These are phyloP conservation scores for Neosilurus mollespiculum DNA, from an alignment of 2,797 vertebrate species.

Conservation along the genomic window DNA sequence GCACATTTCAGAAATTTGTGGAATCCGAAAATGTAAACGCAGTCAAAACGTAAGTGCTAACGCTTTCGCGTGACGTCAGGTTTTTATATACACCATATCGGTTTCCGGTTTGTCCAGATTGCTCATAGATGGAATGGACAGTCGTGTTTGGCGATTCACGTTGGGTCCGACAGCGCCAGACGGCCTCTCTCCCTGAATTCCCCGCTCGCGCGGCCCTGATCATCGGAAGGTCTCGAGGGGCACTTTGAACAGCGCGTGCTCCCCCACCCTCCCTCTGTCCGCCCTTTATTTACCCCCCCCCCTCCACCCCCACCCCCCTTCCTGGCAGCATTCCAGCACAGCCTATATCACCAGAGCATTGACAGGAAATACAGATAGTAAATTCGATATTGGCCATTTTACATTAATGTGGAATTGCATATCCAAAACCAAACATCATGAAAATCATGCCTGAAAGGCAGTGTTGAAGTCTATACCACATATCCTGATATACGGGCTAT, in stretches of 20 bases:
- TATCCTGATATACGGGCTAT: not conserved
- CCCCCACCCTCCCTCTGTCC: slow-evolving; percentile 60
- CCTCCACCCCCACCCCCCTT: slow-evolving; percentile 59
- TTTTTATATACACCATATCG: not conserved
- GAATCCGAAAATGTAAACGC: not conserved
- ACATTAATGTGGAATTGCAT: not conserved
- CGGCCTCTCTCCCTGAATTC: slow-evolving; percentile 50
- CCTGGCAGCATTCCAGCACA: slow-evolving; percentile 71
- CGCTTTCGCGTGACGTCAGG: slow-evolving; percentile 4
- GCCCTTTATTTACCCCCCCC: slow-evolving; percentile 54
- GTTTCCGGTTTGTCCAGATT: slow-evolving; percentile 14
- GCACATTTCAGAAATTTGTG: not conserved
- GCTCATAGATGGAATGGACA: not conserved
- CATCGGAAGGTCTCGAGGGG: slow-evolving; percentile 63
- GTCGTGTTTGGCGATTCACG: slow-evolving; percentile 4
- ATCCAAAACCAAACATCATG: not conserved
- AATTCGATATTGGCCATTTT: not conserved
- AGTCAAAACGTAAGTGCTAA: not conserved
- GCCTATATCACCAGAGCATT: slow-evolving; percentile 22
- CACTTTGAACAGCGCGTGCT: slow-evolving; percentile 61
- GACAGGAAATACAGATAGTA: slow-evolving; percentile 1
- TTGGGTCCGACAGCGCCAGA: slow-evolving; percentile 42
- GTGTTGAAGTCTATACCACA: not conserved
- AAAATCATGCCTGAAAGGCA: not conserved
- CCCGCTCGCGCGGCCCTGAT: slow-evolving; percentile 47